A percentile compares a stretch with the other conserved stretches of the same genome.
These are phyloP conservation scores for Phasia obesa DNA, from an alignment of 2,888 invertebrate species.

Conservation along the genomic window DNA sequence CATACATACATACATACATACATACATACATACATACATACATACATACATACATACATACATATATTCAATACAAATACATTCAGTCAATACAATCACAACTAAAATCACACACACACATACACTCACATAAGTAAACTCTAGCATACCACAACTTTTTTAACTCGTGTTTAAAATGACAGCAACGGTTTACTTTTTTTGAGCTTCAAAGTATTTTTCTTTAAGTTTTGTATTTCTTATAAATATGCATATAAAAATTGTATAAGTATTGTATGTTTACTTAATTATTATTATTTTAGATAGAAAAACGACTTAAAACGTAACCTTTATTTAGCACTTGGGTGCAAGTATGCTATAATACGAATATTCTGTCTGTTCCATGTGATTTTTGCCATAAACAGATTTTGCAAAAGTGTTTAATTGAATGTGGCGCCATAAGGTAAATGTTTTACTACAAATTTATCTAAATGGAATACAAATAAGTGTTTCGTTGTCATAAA, in stretches of 20 bases:
- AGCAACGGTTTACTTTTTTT: constrained; percentile 32
- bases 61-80: too few relatives aligned
- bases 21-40: constrained; percentile 1
- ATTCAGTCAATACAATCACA: too few relatives aligned
- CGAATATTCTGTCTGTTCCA: too few relatives aligned
- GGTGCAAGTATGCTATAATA: constrained; percentile 19
- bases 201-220: not conserved
- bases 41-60: constrained; percentile 1
- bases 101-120: too few relatives aligned
- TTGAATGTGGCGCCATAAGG: constrained; percentile 64
- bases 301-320: constrained; percentile 16
- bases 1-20: too few relatives aligned
- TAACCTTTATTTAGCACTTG: constrained; percentile 64
- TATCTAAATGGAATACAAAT: constrained; percentile 31
- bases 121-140: not conserved
- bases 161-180: constrained; percentile 41
- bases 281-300: constrained; percentile 49
- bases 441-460: constrained; percentile 27
- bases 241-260: constrained; percentile 49
- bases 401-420: constrained; percentile 40
- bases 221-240: not conserved
- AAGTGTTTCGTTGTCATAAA: constrained; percentile 9
- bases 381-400: constrained; percentile 29
- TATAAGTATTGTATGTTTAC: constrained; percentile 22
- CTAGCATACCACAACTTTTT: constrained; percentile 30